Base-by-base conservation (phyloP, 2,113 vertebrate genomes). In the Xyliphius kryptos region DNA sequence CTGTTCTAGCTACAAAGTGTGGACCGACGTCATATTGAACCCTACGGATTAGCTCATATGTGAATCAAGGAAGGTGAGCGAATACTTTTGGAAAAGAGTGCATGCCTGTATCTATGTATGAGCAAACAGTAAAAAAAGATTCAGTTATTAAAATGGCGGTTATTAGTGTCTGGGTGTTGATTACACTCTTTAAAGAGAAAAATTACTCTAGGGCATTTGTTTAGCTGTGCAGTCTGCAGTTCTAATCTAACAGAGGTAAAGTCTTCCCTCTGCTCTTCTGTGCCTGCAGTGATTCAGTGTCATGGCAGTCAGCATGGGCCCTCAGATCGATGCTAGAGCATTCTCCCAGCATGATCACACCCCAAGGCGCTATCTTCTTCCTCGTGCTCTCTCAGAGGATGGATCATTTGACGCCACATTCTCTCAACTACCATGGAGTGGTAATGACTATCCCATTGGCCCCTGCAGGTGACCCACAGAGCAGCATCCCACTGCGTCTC, bases 401-500 rank as follows among this genome's bases (percentile, higher is more conserved):
- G 51, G 66, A 65, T 68, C 54, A 72, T 72, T 68, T 68, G 61
- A 68, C 41, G 17, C 41, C 26, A 13, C 21, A 48, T 62, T 72
- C 65, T 40, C 51, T 68, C 56, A 63, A 58, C 60, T 67, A 66
- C 72, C 70, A 68, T 75, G 79, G 77, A 74, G 74, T 80, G 79
- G 81, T 82, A 86, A 84, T 81, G 82, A 81, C 77, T 69, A 73
- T 65, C 78, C 78, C 79, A 77, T 74, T 70, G 78, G 80, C 80
- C 82, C 81, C 83, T 80, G 79, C 75, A 73, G 74, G 72, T 17
- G 68, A 80, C 79, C 73, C 66, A 11, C 63, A 63, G 75, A 79
- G 76, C 66, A 74, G 72, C 72, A 70, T 77, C 81, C 79, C 75
- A 75, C 69, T 72, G 77, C 66, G 78, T 41, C 75, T 78, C 78